Evolutionary conservation across 2,113 vertebrate genomes (phyloP).

Genomic region (Noturus placidus): DNA sequence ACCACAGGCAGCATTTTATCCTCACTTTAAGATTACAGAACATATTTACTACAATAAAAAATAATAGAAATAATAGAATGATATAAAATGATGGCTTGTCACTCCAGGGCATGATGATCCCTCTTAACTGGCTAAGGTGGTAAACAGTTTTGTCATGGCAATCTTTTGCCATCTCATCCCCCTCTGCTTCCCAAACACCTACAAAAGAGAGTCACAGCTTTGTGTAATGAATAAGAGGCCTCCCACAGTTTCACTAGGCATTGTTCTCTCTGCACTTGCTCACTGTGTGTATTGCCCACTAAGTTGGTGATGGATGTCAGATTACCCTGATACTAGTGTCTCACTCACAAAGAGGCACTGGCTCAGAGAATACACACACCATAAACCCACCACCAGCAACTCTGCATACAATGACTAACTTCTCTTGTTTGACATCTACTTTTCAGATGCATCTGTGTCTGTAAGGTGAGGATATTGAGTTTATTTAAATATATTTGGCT

Average conservation of each 20-base stretch:
- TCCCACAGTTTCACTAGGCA: constrained; percentile 63
- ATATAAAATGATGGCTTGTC: background rate
- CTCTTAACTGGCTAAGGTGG: constrained; percentile 28
- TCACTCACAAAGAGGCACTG: constrained; percentile 45
- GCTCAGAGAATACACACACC: constrained; percentile 49
- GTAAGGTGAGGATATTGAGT: background rate
- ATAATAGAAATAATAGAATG: background rate
- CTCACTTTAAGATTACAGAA: background rate
- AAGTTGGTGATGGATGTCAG: constrained; percentile 72
- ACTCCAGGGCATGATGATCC: background rate
- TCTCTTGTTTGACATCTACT: constrained; percentile 43
- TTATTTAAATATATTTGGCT: background rate
- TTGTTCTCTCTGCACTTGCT: constrained; percentile 65
- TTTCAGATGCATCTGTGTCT: constrained; percentile 40
- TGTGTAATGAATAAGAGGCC: constrained; percentile 61
- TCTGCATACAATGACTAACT: constrained; percentile 50
- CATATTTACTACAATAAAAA: background rate
- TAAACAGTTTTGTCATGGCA: constrained; percentile 59
- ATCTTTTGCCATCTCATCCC: constrained; percentile 55
- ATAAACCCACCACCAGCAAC: constrained; percentile 48
- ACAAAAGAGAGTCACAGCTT: constrained; percentile 61
- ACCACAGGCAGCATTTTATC: background rate
- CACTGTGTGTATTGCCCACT: constrained; percentile 64
- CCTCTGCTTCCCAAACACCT: constrained; percentile 49
- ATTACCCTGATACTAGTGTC: constrained; percentile 59